Percentiles rank a stretch among this genome's conserved stretches.
phyloP scores from a whole-genome alignment of 2,113 vertebrate genomes.

The Tiliqua scincoides region DNA sequence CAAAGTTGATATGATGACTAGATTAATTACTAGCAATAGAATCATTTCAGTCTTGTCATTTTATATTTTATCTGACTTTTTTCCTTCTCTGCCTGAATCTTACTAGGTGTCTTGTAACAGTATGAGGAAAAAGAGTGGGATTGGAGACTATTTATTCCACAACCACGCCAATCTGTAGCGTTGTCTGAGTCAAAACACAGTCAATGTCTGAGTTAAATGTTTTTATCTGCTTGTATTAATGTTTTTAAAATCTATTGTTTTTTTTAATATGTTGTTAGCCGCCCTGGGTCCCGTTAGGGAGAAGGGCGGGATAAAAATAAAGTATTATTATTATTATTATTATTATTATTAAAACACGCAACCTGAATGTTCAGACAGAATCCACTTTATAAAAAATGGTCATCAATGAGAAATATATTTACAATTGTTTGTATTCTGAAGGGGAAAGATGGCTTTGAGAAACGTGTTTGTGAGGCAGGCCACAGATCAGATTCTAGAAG shows the following conservation, averaged over 20 bases:
- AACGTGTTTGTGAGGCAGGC: not conserved
- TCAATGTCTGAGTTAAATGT: too few relatives aligned
- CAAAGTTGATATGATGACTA: fast-evolving
- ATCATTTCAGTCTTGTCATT: not conserved
- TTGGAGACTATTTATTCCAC: not conserved
- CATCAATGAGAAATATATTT: not conserved
- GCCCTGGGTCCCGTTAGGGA: too few relatives aligned
- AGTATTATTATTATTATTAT: too few relatives aligned
- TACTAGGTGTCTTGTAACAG: not conserved
- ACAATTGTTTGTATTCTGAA: not conserved
- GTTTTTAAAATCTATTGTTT: too few relatives aligned
- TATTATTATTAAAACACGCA: too few relatives aligned
- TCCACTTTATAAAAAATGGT: not conserved
- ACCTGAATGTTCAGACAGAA: not conserved
- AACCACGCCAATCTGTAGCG: not conserved
- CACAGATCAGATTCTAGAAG: not conserved
- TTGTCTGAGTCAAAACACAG: not conserved
- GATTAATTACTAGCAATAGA: not conserved
- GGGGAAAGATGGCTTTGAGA: too few relatives aligned
- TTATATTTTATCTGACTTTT: not conserved
- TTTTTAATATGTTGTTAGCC: too few relatives aligned
- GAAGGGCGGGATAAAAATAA: too few relatives aligned
- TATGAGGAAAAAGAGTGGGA: not conserved
- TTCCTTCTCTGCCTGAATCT: not conserved
- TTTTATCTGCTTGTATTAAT: too few relatives aligned